Conservation (phyloP, 2,888 invertebrate genomes). For the Philereme vetulata region DNA sequence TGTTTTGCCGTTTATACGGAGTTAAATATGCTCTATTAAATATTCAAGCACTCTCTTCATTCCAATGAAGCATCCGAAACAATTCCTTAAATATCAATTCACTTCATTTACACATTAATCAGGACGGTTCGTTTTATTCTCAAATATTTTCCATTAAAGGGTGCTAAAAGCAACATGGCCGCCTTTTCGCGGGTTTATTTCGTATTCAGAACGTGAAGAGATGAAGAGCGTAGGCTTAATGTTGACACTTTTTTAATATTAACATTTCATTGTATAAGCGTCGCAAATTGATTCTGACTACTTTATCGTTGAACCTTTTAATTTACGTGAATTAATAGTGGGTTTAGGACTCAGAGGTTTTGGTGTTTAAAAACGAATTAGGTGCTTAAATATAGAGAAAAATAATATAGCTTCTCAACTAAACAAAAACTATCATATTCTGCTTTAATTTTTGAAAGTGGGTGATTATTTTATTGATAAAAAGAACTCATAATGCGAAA, state of each 20-base stretch:
- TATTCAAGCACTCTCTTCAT: conserved; percentile 49
- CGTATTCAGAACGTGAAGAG: conserved; percentile 72
- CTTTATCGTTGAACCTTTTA: conserved; percentile 39
- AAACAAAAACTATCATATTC: too few species aligned
- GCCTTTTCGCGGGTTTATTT: conserved; percentile 69
- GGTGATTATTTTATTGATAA: too few species aligned
- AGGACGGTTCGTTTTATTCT: conserved; percentile 64
- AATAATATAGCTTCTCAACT: too few species aligned
- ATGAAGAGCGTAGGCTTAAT: conserved; percentile 64
- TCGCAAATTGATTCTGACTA: conserved; percentile 61
- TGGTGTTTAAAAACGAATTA: neutral
- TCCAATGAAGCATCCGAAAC: conserved; percentile 54
- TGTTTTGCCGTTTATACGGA: conserved; percentile 6
- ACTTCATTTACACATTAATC: conserved; percentile 75
- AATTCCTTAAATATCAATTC: conserved; percentile 69
- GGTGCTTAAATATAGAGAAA: too few species aligned
- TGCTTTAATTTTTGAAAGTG: too few species aligned
- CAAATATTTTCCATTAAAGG: conserved; percentile 71
- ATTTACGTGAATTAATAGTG: neutral
- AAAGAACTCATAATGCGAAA: too few species aligned
- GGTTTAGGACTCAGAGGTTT: conserved; percentile 2
- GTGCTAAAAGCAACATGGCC: conserved; percentile 78
- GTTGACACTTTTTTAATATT: conserved; percentile 77
- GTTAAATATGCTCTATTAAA: conserved; percentile 44
- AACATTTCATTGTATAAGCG: conserved; percentile 70